phyloP scores from a whole-genome alignment of 92 coral and sea anemone genomes.

The Palythoa grandis region DNA sequence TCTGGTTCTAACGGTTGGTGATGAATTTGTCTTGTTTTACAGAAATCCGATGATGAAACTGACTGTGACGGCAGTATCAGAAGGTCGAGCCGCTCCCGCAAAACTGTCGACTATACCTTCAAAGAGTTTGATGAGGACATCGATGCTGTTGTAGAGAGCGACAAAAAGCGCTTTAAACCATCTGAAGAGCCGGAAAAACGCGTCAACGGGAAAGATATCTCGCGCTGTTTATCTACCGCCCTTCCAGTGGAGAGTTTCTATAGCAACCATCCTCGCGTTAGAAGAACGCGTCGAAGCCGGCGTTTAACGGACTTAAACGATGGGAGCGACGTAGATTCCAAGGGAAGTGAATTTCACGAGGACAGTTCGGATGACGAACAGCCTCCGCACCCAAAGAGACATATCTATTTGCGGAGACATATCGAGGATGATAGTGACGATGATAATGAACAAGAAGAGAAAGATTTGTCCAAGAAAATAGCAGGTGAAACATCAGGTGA shows the following conservation, averaged over 20 bases:
- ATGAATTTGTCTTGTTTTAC: conserved; percentile 3
- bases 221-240: conserved; percentile 43
- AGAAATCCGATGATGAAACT: conserved; percentile 77
- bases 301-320: conserved; percentile 81
- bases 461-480: background rate
- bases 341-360: conserved; percentile 73
- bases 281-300: conserved; percentile 69
- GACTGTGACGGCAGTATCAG: conserved; percentile 64
- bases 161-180: conserved; percentile 64
- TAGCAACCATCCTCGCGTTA: background rate
- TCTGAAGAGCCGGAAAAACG: conserved; percentile 61
- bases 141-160: conserved; percentile 84
- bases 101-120: conserved; percentile 97
- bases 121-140: conserved; percentile 97
- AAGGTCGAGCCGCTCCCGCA: conserved; percentile 91
- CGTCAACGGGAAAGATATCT: conserved; percentile 48
- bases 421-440: conserved; percentile 68
- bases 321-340: conserved; percentile 87
- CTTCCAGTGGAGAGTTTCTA: conserved; percentile 67
- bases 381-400: conserved; percentile 71
- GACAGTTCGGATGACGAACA: conserved; percentile 78
- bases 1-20: background rate
- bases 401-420: conserved; percentile 75
- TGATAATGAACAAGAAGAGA: conserved; percentile 36
- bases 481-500: background rate